phyloP scores from a whole-genome alignment of 2,888 invertebrate genomes.

The Vanessa cardui region DNA sequence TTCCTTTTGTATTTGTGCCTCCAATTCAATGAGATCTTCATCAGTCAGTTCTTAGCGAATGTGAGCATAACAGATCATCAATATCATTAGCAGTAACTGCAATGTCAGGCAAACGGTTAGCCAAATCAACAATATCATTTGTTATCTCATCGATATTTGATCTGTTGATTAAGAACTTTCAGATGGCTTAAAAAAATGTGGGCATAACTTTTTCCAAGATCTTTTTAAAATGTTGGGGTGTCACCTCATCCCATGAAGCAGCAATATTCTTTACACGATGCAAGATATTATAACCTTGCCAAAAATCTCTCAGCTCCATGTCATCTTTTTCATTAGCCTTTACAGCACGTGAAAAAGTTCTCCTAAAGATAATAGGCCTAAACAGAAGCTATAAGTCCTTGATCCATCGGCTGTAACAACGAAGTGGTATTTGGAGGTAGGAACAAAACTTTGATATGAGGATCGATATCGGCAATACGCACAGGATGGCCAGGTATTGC shows the following conservation, averaged over 20 bases:
- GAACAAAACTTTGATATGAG: conserved; percentile 37
- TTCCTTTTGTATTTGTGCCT: conserved; percentile 1
- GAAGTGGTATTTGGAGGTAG: conserved; percentile 35
- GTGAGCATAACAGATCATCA: conserved; percentile 33
- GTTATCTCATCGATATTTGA: conserved; percentile 36
- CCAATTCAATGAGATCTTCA: conserved; percentile 27
- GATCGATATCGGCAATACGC: conserved; percentile 36
- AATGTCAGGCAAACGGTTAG: conserved; percentile 24
- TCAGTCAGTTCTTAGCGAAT: conserved; percentile 32
- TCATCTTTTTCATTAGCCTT: conserved; percentile 34
- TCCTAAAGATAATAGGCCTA: conserved; percentile 35
- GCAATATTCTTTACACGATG: conserved; percentile 35
- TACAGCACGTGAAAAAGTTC: conserved; percentile 36
- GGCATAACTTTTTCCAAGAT: conserved; percentile 36
- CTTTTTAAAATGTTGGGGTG: conserved; percentile 31
- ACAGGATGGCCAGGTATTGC: conserved; percentile 35
- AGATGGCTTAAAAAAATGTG: conserved; percentile 33
- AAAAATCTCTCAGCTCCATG: conserved; percentile 35
- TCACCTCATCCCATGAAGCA: conserved; percentile 34
- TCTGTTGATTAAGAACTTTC: conserved; percentile 36
- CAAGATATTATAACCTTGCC: conserved; percentile 36
- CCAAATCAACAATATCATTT: conserved; percentile 38
- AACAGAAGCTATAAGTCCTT: conserved; percentile 22
- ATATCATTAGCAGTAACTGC: conserved; percentile 33
- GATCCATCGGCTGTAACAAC: conserved; percentile 30